These are phyloP conservation scores for Apogon talboti DNA, from an alignment of 2,797 vertebrate species.

Conservation along the genomic window DNA sequence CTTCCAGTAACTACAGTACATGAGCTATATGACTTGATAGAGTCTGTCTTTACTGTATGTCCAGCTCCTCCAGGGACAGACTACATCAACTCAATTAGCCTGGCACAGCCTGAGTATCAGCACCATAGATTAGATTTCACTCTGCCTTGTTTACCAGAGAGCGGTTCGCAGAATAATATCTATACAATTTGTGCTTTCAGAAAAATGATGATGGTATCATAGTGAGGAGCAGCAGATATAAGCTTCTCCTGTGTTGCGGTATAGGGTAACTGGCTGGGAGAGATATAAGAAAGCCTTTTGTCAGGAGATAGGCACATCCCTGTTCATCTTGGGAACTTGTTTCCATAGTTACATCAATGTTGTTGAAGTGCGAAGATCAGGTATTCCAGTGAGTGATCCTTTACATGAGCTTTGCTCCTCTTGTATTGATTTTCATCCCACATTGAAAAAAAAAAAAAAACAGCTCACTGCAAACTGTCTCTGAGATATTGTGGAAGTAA, in stretches of 20 bases:
- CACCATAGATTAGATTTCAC: constrained; percentile 85
- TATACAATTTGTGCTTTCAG: constrained; percentile 84
- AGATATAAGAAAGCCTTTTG: constrained; percentile 74
- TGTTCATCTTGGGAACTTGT: constrained; percentile 80
- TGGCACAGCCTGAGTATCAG: constrained; percentile 81
- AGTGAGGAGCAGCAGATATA: constrained; percentile 70
- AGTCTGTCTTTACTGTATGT: constrained; percentile 81
- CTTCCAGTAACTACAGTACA: constrained; percentile 71
- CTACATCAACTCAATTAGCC: constrained; percentile 84
- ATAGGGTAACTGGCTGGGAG: constrained; percentile 63
- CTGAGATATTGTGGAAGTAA: constrained; percentile 69
- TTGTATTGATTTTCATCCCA: constrained; percentile 78
- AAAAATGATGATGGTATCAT: constrained; percentile 85
- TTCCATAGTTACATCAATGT: constrained; percentile 87
- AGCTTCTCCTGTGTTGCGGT: constrained; percentile 58
- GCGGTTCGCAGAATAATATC: constrained; percentile 82
- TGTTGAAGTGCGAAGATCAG: constrained; percentile 82
- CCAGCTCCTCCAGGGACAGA: constrained; percentile 81
- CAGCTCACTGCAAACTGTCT: constrained; percentile 57
- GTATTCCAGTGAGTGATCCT: constrained; percentile 82
- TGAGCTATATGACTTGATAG: constrained; percentile 75
- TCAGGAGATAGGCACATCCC: constrained; percentile 73
- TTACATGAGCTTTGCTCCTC: constrained; percentile 77
- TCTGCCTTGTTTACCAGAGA: constrained; percentile 83
- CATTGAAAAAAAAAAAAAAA: constrained; percentile 37